Evolutionary conservation across 2,113 vertebrate genomes (phyloP), one percentile per base, ranked within the genome.

Genomic region (Probosciger aterrimus): DNA sequence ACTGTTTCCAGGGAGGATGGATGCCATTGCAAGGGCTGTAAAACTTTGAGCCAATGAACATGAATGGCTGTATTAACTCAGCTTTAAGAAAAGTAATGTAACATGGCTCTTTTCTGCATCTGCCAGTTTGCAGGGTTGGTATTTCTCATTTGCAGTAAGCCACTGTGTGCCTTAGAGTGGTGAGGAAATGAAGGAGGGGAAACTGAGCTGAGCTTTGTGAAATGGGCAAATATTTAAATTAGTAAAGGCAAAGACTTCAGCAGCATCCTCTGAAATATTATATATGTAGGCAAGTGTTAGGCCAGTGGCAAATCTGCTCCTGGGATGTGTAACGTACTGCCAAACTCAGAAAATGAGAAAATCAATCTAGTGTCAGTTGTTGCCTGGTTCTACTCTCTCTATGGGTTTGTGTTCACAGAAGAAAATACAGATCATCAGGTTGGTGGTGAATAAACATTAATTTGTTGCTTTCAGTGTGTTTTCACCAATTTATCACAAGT

Each of bases 181-280:
- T 50, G 43, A 86, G 85, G 43, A 78, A 90, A 63, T 24, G 31
- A 76, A 93, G 71, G 33, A 80, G 17, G 76, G 81, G 81, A 68
- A 93, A 82, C 52, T 14, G 62, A 71, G 47, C 47, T 91, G 86
- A 92, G 79, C 53, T 77, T 80, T 90, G 35, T 81, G 69, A 92
- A 93, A 81, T 44, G 41, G 79, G 22, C 64, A 86, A 88, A 91
- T 92, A 94, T 82, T 85, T 88, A 97, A 94, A 80, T 80, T 70
- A 94, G 71, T 43, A 55, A 88, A 90, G 84, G 39, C 50, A 90
- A 88, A 93, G 71, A n/a, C 23, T 88, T 80, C 78, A 88, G 55
- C 7, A 63, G 35, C 46, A 63, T 88, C n/a, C 18, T 86, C 43
- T 80, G 64, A 95, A 92, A 92, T 96, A 80, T 75, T 82, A 33